These are phyloP conservation scores for Aethina tumida DNA, from an alignment of 1,140 invertebrate species.

Conservation along the genomic window DNA sequence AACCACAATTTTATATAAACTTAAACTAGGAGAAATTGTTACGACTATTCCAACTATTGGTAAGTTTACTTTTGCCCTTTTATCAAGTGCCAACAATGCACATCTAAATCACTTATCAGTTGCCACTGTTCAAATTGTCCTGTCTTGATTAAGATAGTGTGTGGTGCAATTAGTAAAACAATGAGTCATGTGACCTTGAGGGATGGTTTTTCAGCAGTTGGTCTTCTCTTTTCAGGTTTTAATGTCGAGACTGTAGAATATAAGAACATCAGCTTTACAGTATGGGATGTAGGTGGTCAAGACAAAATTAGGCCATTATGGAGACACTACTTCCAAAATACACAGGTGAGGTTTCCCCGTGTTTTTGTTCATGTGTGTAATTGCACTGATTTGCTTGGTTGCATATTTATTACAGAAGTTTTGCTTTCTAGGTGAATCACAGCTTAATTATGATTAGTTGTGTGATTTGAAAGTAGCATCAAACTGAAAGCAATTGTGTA, in stretches of 20 bases:
- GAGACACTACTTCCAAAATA: slow-evolving; percentile 76
- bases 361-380: not conserved
- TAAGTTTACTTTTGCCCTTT: slow-evolving; percentile 43
- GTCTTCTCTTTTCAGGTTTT: slow-evolving; percentile 55
- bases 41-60: slow-evolving; percentile 99
- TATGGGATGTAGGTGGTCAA: slow-evolving; percentile 89
- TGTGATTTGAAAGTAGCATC: too few species aligned
- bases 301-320: slow-evolving; percentile 84
- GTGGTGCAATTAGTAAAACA: not conserved
- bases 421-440: too few species aligned
- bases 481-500: too few species aligned
- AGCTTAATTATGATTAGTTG: too few species aligned
- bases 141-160: too few species aligned
- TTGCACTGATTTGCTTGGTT: not conserved
- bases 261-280: slow-evolving; percentile 91
- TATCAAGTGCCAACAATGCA: not conserved
- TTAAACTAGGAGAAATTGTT: slow-evolving; percentile 99
- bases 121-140: too few species aligned
- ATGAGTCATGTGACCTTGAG: slow-evolving; percentile 7
- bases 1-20: slow-evolving; percentile 99
- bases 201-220: slow-evolving; percentile 1
- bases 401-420: too few species aligned
- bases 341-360: slow-evolving; percentile 60
- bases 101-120: too few species aligned
- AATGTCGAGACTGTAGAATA: slow-evolving; percentile 95